Evolutionary conservation across 2,113 vertebrate species (phyloP).

Genomic region (Vulpes vulpes): DNA sequence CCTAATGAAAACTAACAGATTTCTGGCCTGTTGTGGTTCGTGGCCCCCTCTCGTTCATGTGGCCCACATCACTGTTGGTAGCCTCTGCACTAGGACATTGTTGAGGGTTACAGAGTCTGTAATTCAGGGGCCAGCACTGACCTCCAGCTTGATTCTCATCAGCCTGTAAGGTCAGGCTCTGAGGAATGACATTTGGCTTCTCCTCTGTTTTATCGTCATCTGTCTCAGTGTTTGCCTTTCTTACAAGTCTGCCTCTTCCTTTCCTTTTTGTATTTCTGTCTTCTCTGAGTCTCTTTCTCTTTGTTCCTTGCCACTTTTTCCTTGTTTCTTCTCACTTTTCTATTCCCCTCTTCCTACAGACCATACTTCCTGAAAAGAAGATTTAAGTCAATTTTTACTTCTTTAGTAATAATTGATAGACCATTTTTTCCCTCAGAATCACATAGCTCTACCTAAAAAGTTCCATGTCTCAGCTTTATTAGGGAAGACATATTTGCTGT

Average conservation of each 20-base stretch:
- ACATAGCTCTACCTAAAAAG: background rate
- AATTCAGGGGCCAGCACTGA: background rate
- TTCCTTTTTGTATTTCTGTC: background rate
- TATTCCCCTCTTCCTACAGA: background rate
- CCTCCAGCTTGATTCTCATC: background rate
- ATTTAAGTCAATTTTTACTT: conserved; percentile 7
- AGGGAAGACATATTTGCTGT: background rate
- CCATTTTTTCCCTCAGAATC: background rate
- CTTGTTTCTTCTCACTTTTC: background rate
- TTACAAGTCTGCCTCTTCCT: background rate
- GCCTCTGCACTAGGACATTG: background rate
- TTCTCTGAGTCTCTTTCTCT: background rate
- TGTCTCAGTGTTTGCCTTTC: background rate
- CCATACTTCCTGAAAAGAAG: conserved; percentile 41
- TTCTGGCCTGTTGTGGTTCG: background rate
- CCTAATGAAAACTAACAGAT: fast-evolving
- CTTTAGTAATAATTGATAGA: background rate
- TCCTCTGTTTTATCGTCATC: background rate
- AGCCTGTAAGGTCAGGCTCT: background rate
- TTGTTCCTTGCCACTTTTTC: background rate
- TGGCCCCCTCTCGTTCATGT: too few relatives aligned
- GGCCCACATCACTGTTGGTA: background rate
- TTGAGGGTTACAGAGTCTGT: background rate
- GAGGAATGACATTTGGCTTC: background rate
- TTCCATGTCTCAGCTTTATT: background rate